phyloP scores from a whole-genome alignment of 2,797 vertebrate species.

The Chaetodon trifasciatus region DNA sequence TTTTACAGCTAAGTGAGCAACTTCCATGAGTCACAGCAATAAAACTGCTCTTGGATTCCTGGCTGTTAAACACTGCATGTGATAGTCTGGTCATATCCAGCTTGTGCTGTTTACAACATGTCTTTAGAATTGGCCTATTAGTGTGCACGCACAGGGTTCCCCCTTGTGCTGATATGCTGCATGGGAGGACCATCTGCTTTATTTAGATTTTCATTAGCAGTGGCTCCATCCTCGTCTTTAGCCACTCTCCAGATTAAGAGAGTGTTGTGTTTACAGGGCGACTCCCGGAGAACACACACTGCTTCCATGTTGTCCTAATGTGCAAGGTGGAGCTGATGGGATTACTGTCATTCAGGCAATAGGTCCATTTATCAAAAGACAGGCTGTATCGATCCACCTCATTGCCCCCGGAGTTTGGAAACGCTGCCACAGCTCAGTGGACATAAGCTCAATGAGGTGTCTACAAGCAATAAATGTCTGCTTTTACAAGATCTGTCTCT shows the following conservation, averaged over 20 bases:
- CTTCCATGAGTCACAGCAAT: conserved; percentile 40
- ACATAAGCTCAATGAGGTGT: conserved; percentile 80
- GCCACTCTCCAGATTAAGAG: conserved; percentile 71
- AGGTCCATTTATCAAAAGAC: conserved; percentile 86
- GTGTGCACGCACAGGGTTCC: conserved; percentile 34
- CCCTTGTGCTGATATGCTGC: conserved; percentile 43
- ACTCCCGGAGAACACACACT: conserved; percentile 61
- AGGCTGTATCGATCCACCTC: conserved; percentile 81
- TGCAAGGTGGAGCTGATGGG: conserved; percentile 77
- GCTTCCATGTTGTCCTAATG: conserved; percentile 76
- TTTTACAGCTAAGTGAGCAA: conserved; percentile 48
- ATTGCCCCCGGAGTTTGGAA: conserved; percentile 76
- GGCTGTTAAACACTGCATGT: conserved; percentile 13
- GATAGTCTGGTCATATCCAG: conserved; percentile 6
- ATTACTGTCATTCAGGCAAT: conserved; percentile 84
- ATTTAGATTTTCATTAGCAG: conserved; percentile 61
- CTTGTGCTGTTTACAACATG: conserved; percentile 8
- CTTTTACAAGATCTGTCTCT: conserved; percentile 76
- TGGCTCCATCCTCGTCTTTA: conserved; percentile 49
- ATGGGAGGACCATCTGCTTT: conserved; percentile 57
- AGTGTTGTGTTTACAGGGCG: conserved; percentile 62
- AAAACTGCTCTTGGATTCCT: conserved; percentile 13
- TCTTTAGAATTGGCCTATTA: conserved; percentile 19
- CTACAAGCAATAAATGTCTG: conserved; percentile 82
- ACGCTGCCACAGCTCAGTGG: conserved; percentile 71